These are phyloP conservation scores for Pristionchus mayeri DNA, from an alignment of 2,888 invertebrate species.

Conservation along the genomic window DNA sequence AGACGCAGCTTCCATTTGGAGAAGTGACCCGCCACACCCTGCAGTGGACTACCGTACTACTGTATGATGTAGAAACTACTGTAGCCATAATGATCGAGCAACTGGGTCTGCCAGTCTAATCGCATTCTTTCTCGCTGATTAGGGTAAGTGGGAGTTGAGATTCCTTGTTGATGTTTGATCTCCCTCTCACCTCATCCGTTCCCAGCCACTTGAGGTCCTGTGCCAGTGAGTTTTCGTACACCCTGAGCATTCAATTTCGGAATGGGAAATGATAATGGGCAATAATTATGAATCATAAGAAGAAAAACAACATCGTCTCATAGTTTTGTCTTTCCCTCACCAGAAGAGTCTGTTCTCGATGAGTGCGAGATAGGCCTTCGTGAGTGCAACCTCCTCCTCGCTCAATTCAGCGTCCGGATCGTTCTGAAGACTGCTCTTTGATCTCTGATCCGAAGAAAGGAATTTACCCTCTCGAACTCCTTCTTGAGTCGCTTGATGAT, in stretches of 20 bases:
- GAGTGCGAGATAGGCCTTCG: constrained; percentile 64
- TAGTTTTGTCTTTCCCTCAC: constrained; percentile 49
- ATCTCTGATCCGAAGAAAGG: neutral
- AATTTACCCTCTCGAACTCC: constrained; percentile 17
- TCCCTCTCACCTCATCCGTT: neutral
- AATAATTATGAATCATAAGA: neutral
- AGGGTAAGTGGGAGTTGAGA: neutral
- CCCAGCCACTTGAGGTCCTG: constrained; percentile 21
- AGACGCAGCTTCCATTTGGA: constrained; percentile 37
- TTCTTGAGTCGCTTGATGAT: constrained; percentile 81
- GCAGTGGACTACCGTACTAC: neutral
- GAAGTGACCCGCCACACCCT: constrained; percentile 44
- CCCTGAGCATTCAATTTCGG: neutral
- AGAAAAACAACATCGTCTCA: too few relatives aligned
- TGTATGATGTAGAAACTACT: neutral
- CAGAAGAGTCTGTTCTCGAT: constrained; percentile 68
- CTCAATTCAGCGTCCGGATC: constrained; percentile 55
- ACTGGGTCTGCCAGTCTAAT: neutral
- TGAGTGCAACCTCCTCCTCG: constrained; percentile 58
- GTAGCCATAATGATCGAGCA: neutral
- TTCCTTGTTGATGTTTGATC: constrained; percentile 4
- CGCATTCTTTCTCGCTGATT: neutral
- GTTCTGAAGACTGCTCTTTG: constrained; percentile 48
- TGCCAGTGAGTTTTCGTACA: constrained; percentile 29
- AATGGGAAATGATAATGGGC: neutral